Evolutionary conservation across 2,113 vertebrate species (phyloP).

Genomic region (Bufo bufo): DNA sequence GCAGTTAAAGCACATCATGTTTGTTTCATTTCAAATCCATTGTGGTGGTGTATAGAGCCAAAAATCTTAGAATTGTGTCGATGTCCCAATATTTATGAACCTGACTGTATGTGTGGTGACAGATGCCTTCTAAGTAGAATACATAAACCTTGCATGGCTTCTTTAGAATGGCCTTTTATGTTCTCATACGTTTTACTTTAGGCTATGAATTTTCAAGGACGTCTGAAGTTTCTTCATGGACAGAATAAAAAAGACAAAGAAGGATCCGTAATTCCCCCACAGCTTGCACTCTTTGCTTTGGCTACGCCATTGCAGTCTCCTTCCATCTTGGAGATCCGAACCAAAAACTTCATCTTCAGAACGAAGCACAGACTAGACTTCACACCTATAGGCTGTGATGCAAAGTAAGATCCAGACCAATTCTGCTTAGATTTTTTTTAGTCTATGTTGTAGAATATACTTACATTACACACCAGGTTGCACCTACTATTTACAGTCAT

Average conservation of each 20-base stretch:
- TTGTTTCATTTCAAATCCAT: no score
- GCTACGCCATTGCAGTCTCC: constrained; percentile 81
- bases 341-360: constrained; percentile 85
- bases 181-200: constrained; percentile 61
- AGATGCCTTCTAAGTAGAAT: neutral
- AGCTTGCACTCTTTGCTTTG: constrained; percentile 82
- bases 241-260: constrained; percentile 84
- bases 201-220: constrained; percentile 87
- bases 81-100: no score
- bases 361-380: constrained; percentile 89
- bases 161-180: neutral
- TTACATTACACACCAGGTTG: neutral
- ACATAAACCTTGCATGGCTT: neutral
- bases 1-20: no score
- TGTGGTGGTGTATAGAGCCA: no score
- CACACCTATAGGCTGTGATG: constrained; percentile 80
- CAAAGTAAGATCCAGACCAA: constrained; percentile 73
- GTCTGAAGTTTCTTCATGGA: constrained; percentile 82
- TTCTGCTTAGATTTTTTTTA: neutral
- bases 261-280: constrained; percentile 73
- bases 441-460: neutral
- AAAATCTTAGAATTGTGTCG: no score
- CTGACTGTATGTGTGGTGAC: no score
- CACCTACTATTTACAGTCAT: neutral
- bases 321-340: constrained; percentile 84